Percentiles rank a stretch among this genome's conserved stretches.
These are phyloP conservation scores for Pseudorhiza aurosa DNA, from an alignment of 30 jellyfish, hydroid and myxozoan species.

Conservation along the genomic window DNA sequence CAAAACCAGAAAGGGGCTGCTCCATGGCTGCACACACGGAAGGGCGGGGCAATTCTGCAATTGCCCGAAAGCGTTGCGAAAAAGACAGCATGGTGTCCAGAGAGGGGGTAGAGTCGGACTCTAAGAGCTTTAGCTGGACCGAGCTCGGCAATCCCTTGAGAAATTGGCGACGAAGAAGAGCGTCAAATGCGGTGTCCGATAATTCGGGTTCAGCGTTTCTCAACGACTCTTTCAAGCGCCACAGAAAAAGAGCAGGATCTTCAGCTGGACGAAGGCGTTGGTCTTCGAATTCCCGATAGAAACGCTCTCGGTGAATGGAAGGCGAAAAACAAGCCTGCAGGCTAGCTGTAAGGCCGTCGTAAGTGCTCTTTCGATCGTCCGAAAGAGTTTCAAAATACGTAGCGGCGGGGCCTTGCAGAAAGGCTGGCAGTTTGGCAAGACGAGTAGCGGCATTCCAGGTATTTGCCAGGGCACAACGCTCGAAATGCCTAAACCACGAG, in stretches of 20 bases:
- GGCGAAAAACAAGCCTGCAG: conserved; percentile 7
- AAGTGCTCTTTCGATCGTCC: conserved; percentile 31
- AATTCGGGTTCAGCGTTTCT: conserved; percentile 16
- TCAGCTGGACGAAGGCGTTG: conserved; percentile 4
- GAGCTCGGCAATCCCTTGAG: not conserved
- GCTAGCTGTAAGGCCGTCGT: not conserved
- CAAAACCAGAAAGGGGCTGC: no score
- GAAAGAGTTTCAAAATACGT: conserved; percentile 10
- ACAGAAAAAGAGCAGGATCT: conserved; percentile 9
- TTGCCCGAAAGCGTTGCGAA: not conserved
- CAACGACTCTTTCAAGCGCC: conserved; percentile 14
- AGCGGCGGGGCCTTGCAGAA: conserved; percentile 34
- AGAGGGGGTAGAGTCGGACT: not conserved
- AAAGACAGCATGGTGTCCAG: conserved; percentile 1
- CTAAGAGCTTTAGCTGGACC: not conserved
- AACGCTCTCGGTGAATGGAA: not conserved
- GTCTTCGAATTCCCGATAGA: not conserved
- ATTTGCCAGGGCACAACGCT: conserved; percentile 44
- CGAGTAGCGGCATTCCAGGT: conserved; percentile 9
- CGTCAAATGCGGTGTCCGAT: not conserved
- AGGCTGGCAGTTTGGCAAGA: conserved; percentile 17
- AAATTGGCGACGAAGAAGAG: conserved; percentile 2
- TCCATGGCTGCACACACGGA: no score
- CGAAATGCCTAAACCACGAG: conserved; percentile 40
- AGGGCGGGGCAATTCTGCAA: no score